Evolutionary conservation across 2,113 vertebrate genomes (phyloP).

Genomic region (Erinaceus europaeus): DNA sequence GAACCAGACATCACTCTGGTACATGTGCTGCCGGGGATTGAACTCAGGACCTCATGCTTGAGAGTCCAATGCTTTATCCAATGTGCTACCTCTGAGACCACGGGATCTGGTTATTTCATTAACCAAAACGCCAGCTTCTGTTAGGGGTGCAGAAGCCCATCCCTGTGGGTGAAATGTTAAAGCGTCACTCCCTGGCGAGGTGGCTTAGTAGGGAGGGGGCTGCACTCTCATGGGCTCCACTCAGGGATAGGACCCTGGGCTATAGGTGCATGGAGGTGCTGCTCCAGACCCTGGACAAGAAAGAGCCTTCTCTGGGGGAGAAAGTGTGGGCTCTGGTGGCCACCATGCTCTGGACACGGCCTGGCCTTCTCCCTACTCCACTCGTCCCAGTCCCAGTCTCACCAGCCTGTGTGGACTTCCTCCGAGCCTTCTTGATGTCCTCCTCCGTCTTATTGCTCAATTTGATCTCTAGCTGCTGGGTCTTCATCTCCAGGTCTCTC

Average conservation of each 20-base stretch:
- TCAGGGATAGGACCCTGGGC: not conserved
- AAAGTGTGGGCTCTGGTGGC: too few relatives aligned
- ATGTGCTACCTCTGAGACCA: too few relatives aligned
- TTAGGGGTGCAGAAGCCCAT: not conserved
- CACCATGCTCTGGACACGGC: not conserved
- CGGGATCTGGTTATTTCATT: too few relatives aligned
- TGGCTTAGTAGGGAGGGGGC: not conserved
- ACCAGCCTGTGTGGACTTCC: constrained; percentile 99
- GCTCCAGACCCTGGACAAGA: not conserved
- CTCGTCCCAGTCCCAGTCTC: constrained; percentile 6
- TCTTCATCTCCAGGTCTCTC: constrained; percentile 97
- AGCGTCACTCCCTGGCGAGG: not conserved
- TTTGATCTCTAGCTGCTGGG: constrained; percentile 96
- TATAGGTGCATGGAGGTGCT: not conserved
- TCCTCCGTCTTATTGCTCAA: constrained; percentile 97
- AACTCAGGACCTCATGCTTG: too few relatives aligned
- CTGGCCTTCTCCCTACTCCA: not conserved
- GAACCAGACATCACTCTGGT: too few relatives aligned
- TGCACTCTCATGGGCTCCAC: not conserved
- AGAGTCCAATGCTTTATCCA: too few relatives aligned
- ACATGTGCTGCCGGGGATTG: too few relatives aligned
- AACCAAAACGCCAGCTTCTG: not conserved
- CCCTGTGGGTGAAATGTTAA: not conserved
- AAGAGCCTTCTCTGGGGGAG: not conserved
- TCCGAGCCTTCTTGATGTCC: constrained; percentile 96